Evolutionary conservation across 2,113 vertebrate species (phyloP).

Genomic region (Megaleporinus macrocephalus): DNA sequence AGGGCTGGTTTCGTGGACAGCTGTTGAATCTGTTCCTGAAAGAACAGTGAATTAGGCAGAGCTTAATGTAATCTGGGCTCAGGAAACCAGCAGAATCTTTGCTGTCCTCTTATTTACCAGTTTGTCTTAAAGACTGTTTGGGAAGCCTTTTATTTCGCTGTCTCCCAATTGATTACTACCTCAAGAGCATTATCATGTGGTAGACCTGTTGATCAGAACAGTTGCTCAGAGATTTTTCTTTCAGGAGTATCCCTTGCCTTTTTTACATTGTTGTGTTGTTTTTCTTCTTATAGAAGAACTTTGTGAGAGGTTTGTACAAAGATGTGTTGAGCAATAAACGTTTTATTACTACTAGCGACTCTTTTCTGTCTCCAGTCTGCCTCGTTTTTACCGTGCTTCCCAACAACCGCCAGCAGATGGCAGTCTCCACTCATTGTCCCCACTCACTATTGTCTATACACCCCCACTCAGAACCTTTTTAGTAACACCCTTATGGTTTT

Average conservation of each 20-base stretch:
- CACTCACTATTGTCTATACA: too few species aligned
- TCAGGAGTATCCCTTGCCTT: slow-evolving; percentile 15
- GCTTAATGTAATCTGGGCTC: neutral
- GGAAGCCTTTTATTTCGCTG: neutral
- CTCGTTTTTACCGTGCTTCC: neutral
- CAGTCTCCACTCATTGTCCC: neutral
- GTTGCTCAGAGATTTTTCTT: slow-evolving; percentile 31
- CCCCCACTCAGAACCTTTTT: too few species aligned
- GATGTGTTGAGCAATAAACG: slow-evolving; percentile 62
- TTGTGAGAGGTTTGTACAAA: slow-evolving; percentile 58
- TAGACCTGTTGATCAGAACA: slow-evolving; percentile 20
- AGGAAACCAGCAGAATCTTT: neutral
- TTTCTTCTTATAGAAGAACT: slow-evolving; percentile 66
- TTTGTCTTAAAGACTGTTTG: slow-evolving; percentile 4
- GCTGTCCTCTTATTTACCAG: neutral
- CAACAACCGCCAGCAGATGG: neutral
- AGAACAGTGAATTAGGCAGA: neutral
- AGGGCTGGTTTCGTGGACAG: neutral
- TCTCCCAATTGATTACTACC: slow-evolving; percentile 33
- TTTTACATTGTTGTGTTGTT: slow-evolving; percentile 34
- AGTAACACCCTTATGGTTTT: too few species aligned
- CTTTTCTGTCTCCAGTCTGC: neutral
- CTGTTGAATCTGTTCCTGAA: neutral
- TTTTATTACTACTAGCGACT: slow-evolving; percentile 40
- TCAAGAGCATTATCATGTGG: slow-evolving; percentile 41